Percentiles rank a stretch among this genome's conserved stretches.
Conservation (phyloP, 2,888 invertebrate species). For the Idaea straminata region DNA sequence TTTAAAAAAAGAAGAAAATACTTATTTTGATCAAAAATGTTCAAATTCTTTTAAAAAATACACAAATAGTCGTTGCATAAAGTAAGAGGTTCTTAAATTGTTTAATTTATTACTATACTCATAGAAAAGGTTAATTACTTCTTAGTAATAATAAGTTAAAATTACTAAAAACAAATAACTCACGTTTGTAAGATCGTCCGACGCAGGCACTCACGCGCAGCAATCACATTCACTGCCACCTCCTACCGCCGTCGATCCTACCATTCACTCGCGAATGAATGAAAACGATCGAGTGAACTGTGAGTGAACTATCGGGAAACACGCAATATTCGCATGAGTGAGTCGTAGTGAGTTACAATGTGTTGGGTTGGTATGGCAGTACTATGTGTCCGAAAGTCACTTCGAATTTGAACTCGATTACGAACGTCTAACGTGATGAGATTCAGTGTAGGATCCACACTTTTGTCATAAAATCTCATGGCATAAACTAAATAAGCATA, state of each 20-base stretch:
- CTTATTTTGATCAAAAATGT: too few relatives aligned
- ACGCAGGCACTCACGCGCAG: conserved; percentile 8
- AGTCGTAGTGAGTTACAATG: background rate
- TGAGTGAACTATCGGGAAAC: background rate
- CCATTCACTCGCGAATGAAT: conserved; percentile 10
- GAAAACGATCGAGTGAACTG: conserved; percentile 13
- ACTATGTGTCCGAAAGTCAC: background rate
- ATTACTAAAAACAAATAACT: background rate
- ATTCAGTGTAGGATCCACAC: too few relatives aligned
- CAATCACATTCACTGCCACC: conserved; percentile 15
- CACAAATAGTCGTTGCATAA: too few relatives aligned
- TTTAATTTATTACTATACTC: background rate
- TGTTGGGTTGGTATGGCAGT: background rate
- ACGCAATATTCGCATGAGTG: background rate
- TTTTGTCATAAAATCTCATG: too few relatives aligned
- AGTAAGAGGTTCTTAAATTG: too few relatives aligned
- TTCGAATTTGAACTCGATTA: too few relatives aligned
- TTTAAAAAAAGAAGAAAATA: too few relatives aligned
- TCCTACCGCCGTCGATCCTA: conserved; percentile 7
- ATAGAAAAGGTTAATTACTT: background rate
- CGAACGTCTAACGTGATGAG: too few relatives aligned
- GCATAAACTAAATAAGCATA: too few relatives aligned
- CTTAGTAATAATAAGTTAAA: conserved; percentile 5
- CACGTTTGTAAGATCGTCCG: conserved; percentile 15
- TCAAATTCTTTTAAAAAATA: too few relatives aligned